These are phyloP conservation scores for Poecilia picta DNA, from an alignment of 2,797 vertebrate genomes.

Conservation along the genomic window DNA sequence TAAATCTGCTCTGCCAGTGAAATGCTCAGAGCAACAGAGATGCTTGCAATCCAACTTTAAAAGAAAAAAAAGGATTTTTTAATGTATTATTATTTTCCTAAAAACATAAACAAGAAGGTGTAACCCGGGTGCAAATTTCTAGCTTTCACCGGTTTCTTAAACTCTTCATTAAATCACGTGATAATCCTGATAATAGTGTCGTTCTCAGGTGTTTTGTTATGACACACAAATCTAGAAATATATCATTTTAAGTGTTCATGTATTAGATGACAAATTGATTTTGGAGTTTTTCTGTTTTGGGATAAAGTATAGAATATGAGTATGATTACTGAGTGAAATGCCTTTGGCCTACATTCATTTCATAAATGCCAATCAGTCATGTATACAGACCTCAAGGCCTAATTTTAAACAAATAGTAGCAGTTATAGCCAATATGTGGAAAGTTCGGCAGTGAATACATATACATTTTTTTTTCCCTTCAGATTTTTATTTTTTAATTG, in stretches of 20 bases:
- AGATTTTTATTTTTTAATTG: constrained; percentile 28
- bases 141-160: too few relatives aligned
- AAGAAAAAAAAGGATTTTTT: too few relatives aligned
- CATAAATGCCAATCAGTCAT: constrained; percentile 62
- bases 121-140: too few relatives aligned
- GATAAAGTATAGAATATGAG: constrained; percentile 45
- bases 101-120: too few relatives aligned
- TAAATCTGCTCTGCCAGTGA: too few relatives aligned
- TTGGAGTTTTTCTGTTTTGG: constrained; percentile 42
- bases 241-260: constrained; percentile 56
- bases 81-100: too few relatives aligned
- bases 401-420: constrained; percentile 45
- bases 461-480: constrained; percentile 24
- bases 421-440: constrained; percentile 52
- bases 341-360: constrained; percentile 63
- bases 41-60: too few relatives aligned
- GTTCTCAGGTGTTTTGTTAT: constrained; percentile 62
- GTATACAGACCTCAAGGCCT: constrained; percentile 45
- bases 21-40: too few relatives aligned
- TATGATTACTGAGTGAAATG: constrained; percentile 56
- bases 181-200: too few relatives aligned
- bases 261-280: constrained; percentile 61
- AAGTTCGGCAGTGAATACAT: constrained; percentile 29
- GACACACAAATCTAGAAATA: constrained; percentile 62
- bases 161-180: too few relatives aligned